Percentiles rank a stretch among this genome's conserved stretches.
phyloP scores from a whole-genome alignment of 2,888 invertebrate species.

The Melinaea marsaeus region DNA sequence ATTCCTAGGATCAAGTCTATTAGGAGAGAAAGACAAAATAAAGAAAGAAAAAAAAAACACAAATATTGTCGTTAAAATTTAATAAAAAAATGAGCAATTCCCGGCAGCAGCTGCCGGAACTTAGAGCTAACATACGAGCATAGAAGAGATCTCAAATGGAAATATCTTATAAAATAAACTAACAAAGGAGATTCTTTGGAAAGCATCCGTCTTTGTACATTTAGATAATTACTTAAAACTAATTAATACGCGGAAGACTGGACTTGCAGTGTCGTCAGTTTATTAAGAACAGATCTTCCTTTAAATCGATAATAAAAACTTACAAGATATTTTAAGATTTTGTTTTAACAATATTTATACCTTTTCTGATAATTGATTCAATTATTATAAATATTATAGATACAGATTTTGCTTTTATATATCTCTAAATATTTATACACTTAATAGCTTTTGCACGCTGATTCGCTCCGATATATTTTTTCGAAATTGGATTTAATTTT shows the following conservation, averaged over 20 bases:
- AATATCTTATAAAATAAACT: conserved; percentile 48
- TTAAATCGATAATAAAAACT: background rate
- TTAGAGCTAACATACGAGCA: conserved; percentile 44
- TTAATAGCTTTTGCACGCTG: no score
- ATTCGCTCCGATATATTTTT: no score
- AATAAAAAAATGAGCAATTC: conserved; percentile 40
- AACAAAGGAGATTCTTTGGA: conserved; percentile 72
- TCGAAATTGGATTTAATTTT: no score
- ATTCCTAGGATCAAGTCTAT: no score
- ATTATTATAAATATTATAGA: no score
- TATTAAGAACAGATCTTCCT: conserved; percentile 7
- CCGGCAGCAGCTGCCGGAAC: conserved; percentile 56
- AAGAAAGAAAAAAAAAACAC: conserved; percentile 16
- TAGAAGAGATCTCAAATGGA: conserved; percentile 68
- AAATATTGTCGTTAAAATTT: conserved; percentile 31
- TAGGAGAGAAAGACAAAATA: background rate
- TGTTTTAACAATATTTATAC: no score
- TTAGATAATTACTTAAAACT: conserved; percentile 14
- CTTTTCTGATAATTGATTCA: no score
- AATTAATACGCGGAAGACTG: conserved; percentile 16
- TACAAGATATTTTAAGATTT: background rate
- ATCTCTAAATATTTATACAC: no score
- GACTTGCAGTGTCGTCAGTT: background rate
- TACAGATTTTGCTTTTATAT: no score
- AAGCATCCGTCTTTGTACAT: conserved; percentile 70